Evolutionary conservation across 2,113 vertebrate genomes (phyloP), one percentile per base, ranked within the genome.

Genomic region (Circaetus gallicus): DNA sequence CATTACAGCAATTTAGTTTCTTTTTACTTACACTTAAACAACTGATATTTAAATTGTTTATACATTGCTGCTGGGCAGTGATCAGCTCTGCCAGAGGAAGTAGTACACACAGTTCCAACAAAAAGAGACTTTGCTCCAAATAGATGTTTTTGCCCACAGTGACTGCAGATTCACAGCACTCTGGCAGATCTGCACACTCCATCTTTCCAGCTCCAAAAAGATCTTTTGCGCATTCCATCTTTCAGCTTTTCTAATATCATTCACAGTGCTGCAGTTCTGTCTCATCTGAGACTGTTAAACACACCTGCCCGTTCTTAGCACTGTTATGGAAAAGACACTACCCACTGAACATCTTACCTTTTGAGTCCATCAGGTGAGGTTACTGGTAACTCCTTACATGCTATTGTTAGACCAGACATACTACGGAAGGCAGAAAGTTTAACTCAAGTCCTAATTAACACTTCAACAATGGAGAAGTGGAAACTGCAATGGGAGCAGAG

Each of bases 21-120:
- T 86, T 95, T 87, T 66, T 70, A 63, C 85, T 97, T 93, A 85
- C 56, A 89, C 81, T 93, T 90, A 78, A 92, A 86, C 74, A 89
- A 88, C 66, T 61, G 89, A 86, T 87, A 93, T 56, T 95, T 93
- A 79, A 92, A 96, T 81, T 89, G 89, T 97, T 97, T 96, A 95
- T 61, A 72, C 42, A 17, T 62, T n/a, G 59, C 82, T 95, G 77
- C 86, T 28, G 86, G 77, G 90, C 66, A 82, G 65, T 4, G 31
- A 76, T 32, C 65, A 70, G 78, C 74, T 82, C 80, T 95, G 86
- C 65, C 80, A 83, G 82, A 83, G 82, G 61, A 96, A 91, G 17
- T 10, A 50, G 61, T 24, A 86, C 43, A 7, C 86, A 16, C n/a
- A 69, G 90, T 81, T 94, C 92, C 88, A 92, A 79, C 62, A 93